phyloP scores from a whole-genome alignment of 2,113 vertebrate genomes.

The Leptodactylus fuscus region DNA sequence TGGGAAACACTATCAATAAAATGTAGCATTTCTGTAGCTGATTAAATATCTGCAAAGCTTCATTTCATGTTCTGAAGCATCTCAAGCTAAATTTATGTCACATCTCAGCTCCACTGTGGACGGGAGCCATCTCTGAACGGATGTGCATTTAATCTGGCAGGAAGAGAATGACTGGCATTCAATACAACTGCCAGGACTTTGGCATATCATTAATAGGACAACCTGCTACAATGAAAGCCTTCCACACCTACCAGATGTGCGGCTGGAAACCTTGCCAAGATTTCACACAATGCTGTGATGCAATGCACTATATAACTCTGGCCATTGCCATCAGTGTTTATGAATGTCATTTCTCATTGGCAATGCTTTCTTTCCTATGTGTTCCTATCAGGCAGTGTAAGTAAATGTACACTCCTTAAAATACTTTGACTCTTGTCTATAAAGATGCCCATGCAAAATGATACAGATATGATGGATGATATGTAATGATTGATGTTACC shows the following conservation, averaged over 20 bases:
- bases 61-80: constrained; percentile 44
- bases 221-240: constrained; percentile 78
- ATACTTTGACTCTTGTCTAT: not conserved
- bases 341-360: constrained; percentile 50
- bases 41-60: constrained; percentile 47
- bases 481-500: not conserved
- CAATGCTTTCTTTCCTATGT: not conserved
- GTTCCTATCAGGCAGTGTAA: not conserved
- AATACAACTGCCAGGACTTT: constrained; percentile 72
- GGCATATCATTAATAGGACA: constrained; percentile 75
- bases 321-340: constrained; percentile 39
- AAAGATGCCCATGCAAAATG: not conserved
- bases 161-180: constrained; percentile 72
- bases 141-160: constrained; percentile 75
- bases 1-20: constrained; percentile 31
- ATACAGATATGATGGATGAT: not conserved
- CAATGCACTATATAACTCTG: constrained; percentile 43
- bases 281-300: constrained; percentile 74
- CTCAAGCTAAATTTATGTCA: constrained; percentile 56
- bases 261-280: constrained; percentile 74
- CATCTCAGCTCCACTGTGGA: constrained; percentile 69
- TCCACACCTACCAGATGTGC: constrained; percentile 82
- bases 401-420: not conserved
- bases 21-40: constrained; percentile 39
- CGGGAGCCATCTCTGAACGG: constrained; percentile 70